A percentile compares a stretch with the other conserved stretches of the same genome.
phyloP scores from a whole-genome alignment of 2,797 vertebrate genomes.

The Gadopsis marmoratus region DNA sequence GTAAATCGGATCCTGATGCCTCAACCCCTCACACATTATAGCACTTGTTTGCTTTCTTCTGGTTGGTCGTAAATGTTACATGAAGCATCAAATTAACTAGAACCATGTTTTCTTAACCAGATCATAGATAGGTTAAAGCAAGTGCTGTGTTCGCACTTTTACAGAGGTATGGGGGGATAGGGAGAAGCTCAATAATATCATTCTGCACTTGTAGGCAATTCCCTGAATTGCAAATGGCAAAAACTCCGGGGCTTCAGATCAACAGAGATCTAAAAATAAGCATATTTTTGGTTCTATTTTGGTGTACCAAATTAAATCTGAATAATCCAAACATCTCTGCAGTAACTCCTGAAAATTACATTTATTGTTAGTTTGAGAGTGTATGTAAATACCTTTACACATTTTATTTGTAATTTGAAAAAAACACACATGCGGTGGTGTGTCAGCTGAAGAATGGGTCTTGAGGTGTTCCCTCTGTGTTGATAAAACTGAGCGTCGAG shows the following conservation, averaged over 20 bases:
- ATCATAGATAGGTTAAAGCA: not conserved
- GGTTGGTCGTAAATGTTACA: constrained; percentile 1
- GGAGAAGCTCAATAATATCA: constrained; percentile 1
- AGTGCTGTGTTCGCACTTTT: constrained; percentile 12
- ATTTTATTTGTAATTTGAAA: not conserved
- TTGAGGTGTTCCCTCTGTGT: not conserved
- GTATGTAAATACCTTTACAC: not conserved
- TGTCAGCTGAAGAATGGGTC: not conserved
- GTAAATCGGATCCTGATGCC: not conserved
- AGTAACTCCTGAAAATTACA: constrained; percentile 3
- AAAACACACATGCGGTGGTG: not conserved
- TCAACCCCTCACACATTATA: not conserved
- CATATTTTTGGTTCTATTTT: constrained; percentile 3
- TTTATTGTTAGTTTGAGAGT: constrained; percentile 5
- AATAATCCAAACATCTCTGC: constrained; percentile 7
- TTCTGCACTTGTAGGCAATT: not conserved
- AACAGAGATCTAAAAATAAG: not conserved
- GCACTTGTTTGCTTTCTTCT: not conserved
- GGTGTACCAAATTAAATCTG: constrained; percentile 15
- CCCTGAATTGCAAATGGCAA: constrained; percentile 3
- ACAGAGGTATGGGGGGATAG: not conserved
- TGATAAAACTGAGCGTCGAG: not conserved
- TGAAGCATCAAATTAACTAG: not conserved
- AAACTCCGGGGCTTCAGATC: constrained; percentile 1
- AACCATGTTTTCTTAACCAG: not conserved